phyloP scores from a whole-genome alignment of 2,888 invertebrate genomes.

The Acrobasis consociella region DNA sequence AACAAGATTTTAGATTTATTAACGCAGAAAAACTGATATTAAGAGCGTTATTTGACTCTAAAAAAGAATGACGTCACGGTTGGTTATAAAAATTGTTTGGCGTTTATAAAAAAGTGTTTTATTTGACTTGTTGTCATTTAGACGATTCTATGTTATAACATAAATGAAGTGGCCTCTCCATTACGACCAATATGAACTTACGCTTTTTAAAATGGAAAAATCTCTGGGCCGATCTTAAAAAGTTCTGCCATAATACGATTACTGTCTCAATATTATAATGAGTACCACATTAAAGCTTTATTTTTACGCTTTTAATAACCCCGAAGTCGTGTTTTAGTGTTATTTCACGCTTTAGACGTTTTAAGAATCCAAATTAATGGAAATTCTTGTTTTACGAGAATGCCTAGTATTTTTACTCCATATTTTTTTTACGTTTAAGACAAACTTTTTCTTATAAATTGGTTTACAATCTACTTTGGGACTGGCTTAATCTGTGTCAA shows the following conservation, averaged over 20 bases:
- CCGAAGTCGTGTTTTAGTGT: slow-evolving; percentile 21
- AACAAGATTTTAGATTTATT: too few species aligned
- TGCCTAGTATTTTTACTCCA: slow-evolving; percentile 19
- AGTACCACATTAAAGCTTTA: slow-evolving; percentile 39
- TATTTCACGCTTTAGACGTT: slow-evolving; percentile 6
- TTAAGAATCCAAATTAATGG: slow-evolving; percentile 1
- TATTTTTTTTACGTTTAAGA: background rate
- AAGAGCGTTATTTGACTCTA: too few species aligned
- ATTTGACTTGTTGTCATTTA: too few species aligned
- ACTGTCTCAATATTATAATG: slow-evolving; percentile 36
- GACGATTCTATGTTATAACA: too few species aligned
- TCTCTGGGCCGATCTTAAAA: slow-evolving; percentile 26
- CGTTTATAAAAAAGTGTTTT: too few species aligned
- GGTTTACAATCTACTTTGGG: too few species aligned
- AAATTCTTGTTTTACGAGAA: background rate
- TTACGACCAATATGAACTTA: background rate
- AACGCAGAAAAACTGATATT: too few species aligned
- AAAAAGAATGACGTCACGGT: too few species aligned
- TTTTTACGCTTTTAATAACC: slow-evolving; percentile 35
- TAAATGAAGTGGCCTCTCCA: background rate
- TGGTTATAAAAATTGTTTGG: too few species aligned
- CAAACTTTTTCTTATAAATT: too few species aligned
- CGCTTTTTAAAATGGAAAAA: slow-evolving; percentile 28
- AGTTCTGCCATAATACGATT: slow-evolving; percentile 26
- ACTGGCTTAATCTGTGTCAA: too few species aligned